Base-by-base conservation (phyloP, 2,797 vertebrate genomes). In the Nannoperca australis region DNA sequence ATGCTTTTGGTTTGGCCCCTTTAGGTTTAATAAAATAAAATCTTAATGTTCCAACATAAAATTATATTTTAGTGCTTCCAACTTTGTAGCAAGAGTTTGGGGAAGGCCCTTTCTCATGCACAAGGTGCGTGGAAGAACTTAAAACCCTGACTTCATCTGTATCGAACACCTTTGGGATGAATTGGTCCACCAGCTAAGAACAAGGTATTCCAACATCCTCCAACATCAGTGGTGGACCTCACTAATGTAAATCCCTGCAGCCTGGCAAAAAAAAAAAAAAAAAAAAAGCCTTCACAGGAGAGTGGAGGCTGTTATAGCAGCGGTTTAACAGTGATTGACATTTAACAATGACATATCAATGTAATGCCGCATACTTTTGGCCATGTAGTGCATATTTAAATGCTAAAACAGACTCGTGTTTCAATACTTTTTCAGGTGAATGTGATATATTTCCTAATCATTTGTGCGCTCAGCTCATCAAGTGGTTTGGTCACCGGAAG, bases 61-160 rank as follows among this genome's bases (percentile, higher is more conserved):
- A 13, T 24, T 2, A 55, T 44, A 73, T 53, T 73, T 67, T 30
- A 59, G 17, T 22, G 4, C 15, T 42, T 78, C 27, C 3, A 55
- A 27, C 45, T 58, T 58, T 58, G 36, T 2, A 30, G 63, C 18
- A 81, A 27, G 5, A 13, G 18, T 42, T 30, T 44, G 20, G 6
- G 5, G 6, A 34, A 70, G 42, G 38, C 1, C 3, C 0, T 62
- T 69, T 67, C 50, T 22, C 2, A 2, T 30, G 2, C 18, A 40
- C 17, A 54, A 68, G 63, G 49, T 44, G 30, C 36, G 14, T 32
- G 24, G 17, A 63, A n/a, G n/a, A 76, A 36, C 51, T 13, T 10
- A 30, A 54, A 69, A 13, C 30, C 9, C 32, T 42, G 14, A 60
- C 7, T 8, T 34, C 18, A 32, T 44, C 32, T 45, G 6, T 5